Conservation (phyloP, 1,140 invertebrate species). For the Radopholus similis region DNA sequence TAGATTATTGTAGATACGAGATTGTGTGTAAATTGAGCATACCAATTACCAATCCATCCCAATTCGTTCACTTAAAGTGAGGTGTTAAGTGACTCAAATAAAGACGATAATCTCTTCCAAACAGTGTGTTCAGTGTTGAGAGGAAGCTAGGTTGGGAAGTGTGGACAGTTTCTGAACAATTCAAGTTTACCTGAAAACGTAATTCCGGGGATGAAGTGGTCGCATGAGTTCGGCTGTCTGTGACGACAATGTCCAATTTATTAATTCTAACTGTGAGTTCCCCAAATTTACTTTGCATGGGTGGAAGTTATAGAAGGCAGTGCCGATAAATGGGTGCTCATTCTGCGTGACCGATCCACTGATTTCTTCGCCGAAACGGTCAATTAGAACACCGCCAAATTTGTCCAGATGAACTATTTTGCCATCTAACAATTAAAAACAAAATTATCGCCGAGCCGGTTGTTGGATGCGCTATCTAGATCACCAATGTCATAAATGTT, state of each 20-base stretch:
- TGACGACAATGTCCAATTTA: not conserved
- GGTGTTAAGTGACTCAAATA: too few relatives aligned
- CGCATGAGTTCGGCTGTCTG: slow-evolving; percentile 23
- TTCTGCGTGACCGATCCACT: slow-evolving; percentile 45
- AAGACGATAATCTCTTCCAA: slow-evolving; percentile 19
- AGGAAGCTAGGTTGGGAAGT: slow-evolving; percentile 20
- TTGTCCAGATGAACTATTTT: slow-evolving; percentile 2
- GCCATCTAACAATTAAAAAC: not conserved
- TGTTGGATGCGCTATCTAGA: too few relatives aligned
- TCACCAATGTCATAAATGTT: slow-evolving; percentile 37
- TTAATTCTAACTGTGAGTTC: not conserved
- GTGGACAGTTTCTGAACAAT: not conserved
- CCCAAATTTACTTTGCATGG: slow-evolving; percentile 31
- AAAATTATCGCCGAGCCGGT: too few relatives aligned
- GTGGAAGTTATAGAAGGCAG: slow-evolving; percentile 50
- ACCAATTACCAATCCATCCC: too few relatives aligned
- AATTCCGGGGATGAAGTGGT: slow-evolving; percentile 17
- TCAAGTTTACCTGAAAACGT: slow-evolving; percentile 5
- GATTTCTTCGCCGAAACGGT: slow-evolving; percentile 8
- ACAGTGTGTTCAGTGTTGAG: slow-evolving; percentile 7
- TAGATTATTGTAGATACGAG: too few relatives aligned
- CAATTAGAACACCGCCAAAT: slow-evolving; percentile 17
- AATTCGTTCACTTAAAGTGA: too few relatives aligned
- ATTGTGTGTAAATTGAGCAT: too few relatives aligned
- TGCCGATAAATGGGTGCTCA: slow-evolving; percentile 39